Conservation (phyloP, 2,797 vertebrate species). For the Saxicola maurus region DNA sequence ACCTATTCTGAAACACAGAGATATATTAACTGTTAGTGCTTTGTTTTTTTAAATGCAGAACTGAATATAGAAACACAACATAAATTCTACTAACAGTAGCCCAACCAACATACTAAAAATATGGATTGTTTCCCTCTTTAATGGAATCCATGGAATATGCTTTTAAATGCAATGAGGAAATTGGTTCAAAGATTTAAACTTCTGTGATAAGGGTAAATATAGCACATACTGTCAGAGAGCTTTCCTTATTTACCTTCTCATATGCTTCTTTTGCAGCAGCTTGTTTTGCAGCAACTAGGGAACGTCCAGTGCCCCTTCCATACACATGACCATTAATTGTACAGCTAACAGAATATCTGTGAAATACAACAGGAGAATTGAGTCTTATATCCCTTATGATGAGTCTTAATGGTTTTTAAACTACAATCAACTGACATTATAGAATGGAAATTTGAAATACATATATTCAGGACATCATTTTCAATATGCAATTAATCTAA, state of each 20-base stretch:
- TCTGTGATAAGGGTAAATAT: not conserved
- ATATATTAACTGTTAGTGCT: not conserved
- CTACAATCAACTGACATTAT: not conserved
- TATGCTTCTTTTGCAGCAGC: slow-evolving; percentile 54
- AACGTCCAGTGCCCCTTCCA: not conserved
- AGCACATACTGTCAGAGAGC: not conserved
- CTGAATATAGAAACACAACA: not conserved
- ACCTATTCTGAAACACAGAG: not conserved
- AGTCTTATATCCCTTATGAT: not conserved
- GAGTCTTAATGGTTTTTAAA: not conserved
- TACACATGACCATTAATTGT: not conserved
- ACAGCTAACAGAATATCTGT: slow-evolving; percentile 47
- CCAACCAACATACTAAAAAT: not conserved
- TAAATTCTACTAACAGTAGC: not conserved
- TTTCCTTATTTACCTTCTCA: not conserved
- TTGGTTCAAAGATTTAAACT: not conserved
- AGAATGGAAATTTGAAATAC: not conserved
- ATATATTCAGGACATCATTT: not conserved
- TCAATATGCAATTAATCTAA: not conserved
- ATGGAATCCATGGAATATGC: not conserved
- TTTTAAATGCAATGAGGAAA: not conserved
- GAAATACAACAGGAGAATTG: not conserved
- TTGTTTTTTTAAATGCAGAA: not conserved
- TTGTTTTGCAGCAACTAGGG: slow-evolving; percentile 43
- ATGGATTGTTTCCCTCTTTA: not conserved